Evolutionary conservation across 2,113 vertebrate species (phyloP), one percentile per base, ranked within the genome.

Genomic region (Anguilla rostrata): DNA sequence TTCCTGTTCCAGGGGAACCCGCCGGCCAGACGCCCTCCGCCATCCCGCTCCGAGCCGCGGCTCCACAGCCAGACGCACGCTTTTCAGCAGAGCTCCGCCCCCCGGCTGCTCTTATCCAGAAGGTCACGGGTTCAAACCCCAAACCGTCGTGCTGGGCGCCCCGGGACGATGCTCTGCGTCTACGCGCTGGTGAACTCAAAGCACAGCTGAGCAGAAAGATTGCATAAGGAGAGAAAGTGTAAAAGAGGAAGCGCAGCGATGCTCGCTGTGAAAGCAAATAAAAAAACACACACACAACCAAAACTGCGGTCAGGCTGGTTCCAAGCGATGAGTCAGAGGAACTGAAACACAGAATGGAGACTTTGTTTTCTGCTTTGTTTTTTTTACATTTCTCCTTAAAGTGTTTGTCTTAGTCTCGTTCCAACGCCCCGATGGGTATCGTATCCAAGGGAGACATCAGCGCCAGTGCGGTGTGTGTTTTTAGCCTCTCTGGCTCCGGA

Each of bases 401-500:
- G 9, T 34, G 40, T 81, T 26, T 41, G 8, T 81, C 18, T 22
- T 53, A 34, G 15, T 53, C 43, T 79, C n/a, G 75, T 78, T 78
- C 84, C n/a, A 78, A 34, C 60, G 43, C 71, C 12, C 12, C 12
- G 14, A 84, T 57, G 71, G 49, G 84, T n/a, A 41, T 57, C 49
- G 80, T 85, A 80, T 85, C 84, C 57, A 46, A 11, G 49, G 29
- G 78, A 81, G 49, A 85, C 39, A 57, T 40, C 49, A 57, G 46
- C 34, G 71, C 34, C 84, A 79, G 75, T 11, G 75, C 39, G 56
- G 78, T 85, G 71, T 53, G 46, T 75, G n/a, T 39, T 53, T 34
- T 79, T 85, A 79, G 49, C 20, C 41, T 85, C 53, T 56, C 71
- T 56, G 39, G 84, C 66, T 78, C 29, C 22, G 75, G 84, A 85